Base-by-base conservation (phyloP, 2,797 vertebrate genomes). In the Psittacula echo region DNA sequence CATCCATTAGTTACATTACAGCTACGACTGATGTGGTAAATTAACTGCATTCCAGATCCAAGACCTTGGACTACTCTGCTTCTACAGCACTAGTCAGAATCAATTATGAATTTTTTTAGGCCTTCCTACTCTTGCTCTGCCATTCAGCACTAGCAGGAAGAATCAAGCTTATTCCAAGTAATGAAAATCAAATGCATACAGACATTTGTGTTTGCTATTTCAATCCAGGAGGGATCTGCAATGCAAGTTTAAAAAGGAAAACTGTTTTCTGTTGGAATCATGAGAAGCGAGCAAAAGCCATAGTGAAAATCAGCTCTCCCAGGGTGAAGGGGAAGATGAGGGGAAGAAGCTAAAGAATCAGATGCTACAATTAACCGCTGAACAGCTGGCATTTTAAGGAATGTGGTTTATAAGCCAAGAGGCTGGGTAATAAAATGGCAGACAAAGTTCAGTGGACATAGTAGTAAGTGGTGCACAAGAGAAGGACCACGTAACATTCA, bases 231-330 rank as follows among this genome's bases (percentile, higher is more conserved):
- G 83, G 80, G 67, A 95, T 68, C 66, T 66, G 67, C 42, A 88
- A 58, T 39, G 47, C 45, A 78, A 90, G 62, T 84, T 91, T 73
- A 76, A 93, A 94, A 62, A 76, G 50, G n/a, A 75, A 78, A 95
- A 78, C 39, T 66, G 14, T 70, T 93, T 93, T 81, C 80, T 86
- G 18, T 26, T 85, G 75, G 51, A 94, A 73, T 42, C 5, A 15
- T 73, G 89, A 89, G 67, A 89, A 92, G 48, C 19, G 27, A 94
- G 78, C 64, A 76, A 90, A 79, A 94, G 65, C 64, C 54, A 32
- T 87, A 73, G 93, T n/a, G 39, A 74, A 85, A 92, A 58, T 29
- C 34, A 64, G 89, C 21, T 82, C 71, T 85, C 87, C 84, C 68
- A 3, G 29, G 60, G 60, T 0, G 0, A 82, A 70, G 29, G 2